These are phyloP conservation scores for Gorsachius magnificus DNA, from an alignment of 2,797 vertebrate genomes.

Conservation along the genomic window DNA sequence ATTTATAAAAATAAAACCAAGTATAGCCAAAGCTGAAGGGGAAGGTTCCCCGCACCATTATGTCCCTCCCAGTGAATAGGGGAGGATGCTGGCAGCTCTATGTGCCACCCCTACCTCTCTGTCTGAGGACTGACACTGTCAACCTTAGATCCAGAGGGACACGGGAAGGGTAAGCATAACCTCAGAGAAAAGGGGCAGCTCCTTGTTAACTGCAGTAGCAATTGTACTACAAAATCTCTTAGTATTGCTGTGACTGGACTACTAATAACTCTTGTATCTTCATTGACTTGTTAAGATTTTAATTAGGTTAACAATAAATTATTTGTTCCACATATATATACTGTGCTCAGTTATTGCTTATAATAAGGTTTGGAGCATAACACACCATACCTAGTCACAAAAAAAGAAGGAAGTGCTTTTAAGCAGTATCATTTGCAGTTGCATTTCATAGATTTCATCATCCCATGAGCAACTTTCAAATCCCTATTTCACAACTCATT, in stretches of 20 bases:
- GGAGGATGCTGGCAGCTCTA: neutral
- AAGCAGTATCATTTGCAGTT: neutral
- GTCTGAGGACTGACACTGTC: neutral
- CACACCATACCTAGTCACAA: neutral
- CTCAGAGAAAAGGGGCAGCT: neutral
- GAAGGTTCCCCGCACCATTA: fast-evolving
- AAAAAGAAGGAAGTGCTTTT: neutral
- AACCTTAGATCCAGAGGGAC: neutral
- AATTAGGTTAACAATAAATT: neutral
- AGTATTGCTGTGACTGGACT: neutral
- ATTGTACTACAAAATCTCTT: neutral
- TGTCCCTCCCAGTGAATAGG: neutral
- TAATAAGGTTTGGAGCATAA: neutral
- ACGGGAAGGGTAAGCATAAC: neutral
- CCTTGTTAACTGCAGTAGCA: neutral
- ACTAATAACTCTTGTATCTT: neutral
- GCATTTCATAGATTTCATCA: neutral
- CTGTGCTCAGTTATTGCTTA: neutral
- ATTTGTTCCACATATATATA: neutral
- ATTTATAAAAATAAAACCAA: neutral
- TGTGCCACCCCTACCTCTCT: neutral
- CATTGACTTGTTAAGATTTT: neutral
- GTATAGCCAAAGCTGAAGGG: neutral
- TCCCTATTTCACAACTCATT: neutral
- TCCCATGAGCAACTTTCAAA: neutral